phyloP scores from a whole-genome alignment of 2,113 vertebrate species.

The Chaetura pelagica region DNA sequence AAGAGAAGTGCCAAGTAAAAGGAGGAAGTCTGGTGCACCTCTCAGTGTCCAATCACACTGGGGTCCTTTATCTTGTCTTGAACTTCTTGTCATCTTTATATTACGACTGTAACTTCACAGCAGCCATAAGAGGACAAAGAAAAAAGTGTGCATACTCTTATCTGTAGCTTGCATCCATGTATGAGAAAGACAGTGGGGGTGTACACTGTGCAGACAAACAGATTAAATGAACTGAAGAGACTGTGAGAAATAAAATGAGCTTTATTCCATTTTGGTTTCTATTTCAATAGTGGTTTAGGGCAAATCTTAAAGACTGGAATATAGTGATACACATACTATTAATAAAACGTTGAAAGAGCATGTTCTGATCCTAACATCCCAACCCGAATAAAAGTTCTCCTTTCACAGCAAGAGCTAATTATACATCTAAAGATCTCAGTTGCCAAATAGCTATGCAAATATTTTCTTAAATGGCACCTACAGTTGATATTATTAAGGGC shows the following conservation, averaged over 20 bases:
- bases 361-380: background rate
- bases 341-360: background rate
- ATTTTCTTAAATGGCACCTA: constrained; percentile 13
- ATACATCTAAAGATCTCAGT: background rate
- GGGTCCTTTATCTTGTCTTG: constrained; percentile 36
- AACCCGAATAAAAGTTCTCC: constrained; percentile 5
- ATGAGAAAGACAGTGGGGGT: background rate
- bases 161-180: background rate
- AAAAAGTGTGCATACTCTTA: background rate
- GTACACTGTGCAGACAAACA: background rate
- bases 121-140: background rate
- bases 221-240: background rate
- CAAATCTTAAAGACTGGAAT: background rate
- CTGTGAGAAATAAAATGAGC: background rate
- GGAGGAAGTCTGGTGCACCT: constrained; percentile 43
- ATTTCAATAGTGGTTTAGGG: background rate
- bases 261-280: background rate
- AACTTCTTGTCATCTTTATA: constrained; percentile 35
- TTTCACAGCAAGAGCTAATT: background rate
- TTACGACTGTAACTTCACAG: background rate
- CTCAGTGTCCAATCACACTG: constrained; percentile 24
- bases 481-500: background rate
- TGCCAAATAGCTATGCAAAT: background rate
- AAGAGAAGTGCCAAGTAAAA: constrained; percentile 54
- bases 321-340: background rate